Evolutionary conservation across 2,797 vertebrate species (phyloP), one percentile per base, ranked within the genome.

Genomic region (Gallirallus australis): DNA sequence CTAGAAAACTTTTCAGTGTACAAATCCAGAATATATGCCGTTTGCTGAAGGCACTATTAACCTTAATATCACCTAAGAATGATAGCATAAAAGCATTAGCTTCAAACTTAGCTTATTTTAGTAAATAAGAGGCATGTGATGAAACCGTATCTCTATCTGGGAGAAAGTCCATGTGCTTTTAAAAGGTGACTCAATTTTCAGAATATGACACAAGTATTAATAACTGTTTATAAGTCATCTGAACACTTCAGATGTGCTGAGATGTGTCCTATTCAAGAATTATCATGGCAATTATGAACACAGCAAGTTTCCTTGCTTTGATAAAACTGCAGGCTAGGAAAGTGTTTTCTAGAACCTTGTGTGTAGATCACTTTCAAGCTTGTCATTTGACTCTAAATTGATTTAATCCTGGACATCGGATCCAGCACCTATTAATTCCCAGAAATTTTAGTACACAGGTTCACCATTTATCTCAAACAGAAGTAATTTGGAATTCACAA

Each of bases 11-110:
- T 35, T 54, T 54, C 27, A 31, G 53, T 48, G 48, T 33, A 24
- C 86, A 96, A 94, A 84, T 90, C 28, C 28, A 81, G 73, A 84
- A 52, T 82, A 80, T 77, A 92, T 88, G 45, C 28, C 69, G 52
- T 65, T 94, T 96, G 48, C 69, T 84, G 73, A 89, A 73, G 72
- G 35, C 57, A 68, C 23, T 56, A 31, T 79, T 79, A 45, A 24
- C 53, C 42, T 65, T 70, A 72, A 64, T 28, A 77, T 80, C 90
- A 87, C 61, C 33, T 82, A 80, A 80, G 40, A 91, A 60, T 42
- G 83, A 40, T 79, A 72, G 56, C 21, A 23, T 73, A 91, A 65
- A 66, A 35, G 59, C 70, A 75, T n/a, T 69, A 57, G 75, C 80
- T 94, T 96, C 35, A 86, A 82, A 93, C 18, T 66, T 52, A 73